These are phyloP conservation scores for Mystacornis crossleyi DNA, from an alignment of 2,113 vertebrate species.

Conservation along the genomic window DNA sequence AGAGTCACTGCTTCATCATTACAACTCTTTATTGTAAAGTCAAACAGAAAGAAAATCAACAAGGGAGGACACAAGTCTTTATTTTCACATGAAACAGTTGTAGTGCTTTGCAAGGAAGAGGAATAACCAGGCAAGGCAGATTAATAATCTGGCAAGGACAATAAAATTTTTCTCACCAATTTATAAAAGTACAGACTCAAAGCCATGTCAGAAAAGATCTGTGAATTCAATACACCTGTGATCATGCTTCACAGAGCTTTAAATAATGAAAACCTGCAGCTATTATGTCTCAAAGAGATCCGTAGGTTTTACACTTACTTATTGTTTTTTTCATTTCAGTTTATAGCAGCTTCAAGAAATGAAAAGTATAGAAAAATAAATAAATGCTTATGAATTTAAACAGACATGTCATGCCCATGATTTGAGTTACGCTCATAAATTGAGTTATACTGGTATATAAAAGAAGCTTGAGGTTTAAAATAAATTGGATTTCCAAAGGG, in stretches of 20 bases:
- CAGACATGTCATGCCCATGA: background rate
- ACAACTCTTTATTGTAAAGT: background rate
- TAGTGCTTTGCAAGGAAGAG: background rate
- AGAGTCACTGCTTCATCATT: background rate
- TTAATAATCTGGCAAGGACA: constrained; percentile 9
- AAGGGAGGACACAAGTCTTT: background rate
- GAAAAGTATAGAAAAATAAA: background rate
- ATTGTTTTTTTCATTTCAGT: background rate
- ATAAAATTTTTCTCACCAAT: background rate
- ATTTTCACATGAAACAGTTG: background rate
- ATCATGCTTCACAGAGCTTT: background rate
- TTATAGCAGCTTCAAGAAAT: background rate
- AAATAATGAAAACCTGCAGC: background rate
- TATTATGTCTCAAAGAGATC: background rate
- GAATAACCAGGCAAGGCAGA: background rate
- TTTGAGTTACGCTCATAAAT: background rate
- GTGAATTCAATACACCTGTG: background rate
- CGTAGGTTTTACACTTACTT: background rate
- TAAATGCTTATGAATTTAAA: background rate
- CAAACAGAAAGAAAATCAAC: background rate
- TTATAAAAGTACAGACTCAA: background rate
- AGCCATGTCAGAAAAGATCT: background rate
- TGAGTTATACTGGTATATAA: background rate
- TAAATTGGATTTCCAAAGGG: background rate
- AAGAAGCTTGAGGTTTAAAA: background rate